A percentile compares a stretch with the other conserved stretches of the same genome.
Conservation (phyloP, 2,113 vertebrate genomes). For the Amphilophus citrinellus region DNA sequence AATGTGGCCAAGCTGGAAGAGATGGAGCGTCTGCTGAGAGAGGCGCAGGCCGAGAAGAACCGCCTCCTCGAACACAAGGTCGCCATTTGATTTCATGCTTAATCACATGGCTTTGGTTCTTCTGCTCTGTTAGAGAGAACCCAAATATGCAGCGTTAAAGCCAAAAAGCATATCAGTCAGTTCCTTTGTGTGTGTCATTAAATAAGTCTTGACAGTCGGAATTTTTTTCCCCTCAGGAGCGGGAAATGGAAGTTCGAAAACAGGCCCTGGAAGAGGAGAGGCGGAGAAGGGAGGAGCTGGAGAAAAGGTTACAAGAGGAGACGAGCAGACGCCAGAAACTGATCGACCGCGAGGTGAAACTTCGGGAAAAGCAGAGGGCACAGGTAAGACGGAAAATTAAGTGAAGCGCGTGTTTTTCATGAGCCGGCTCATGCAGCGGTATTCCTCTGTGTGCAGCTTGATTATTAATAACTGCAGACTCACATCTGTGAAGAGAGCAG, state of each 20-base stretch:
- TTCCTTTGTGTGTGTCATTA: not conserved
- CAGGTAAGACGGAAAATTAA: conserved; percentile 81
- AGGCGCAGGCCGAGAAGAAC: conserved; percentile 92
- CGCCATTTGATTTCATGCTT: not conserved
- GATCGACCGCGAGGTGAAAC: conserved; percentile 95
- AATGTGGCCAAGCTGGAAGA: conserved; percentile 94
- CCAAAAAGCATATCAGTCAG: not conserved
- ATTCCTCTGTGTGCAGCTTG: not conserved
- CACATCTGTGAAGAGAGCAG: not conserved
- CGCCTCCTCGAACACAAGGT: conserved; percentile 91
- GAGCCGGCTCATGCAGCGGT: not conserved
- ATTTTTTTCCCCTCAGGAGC: conserved; percentile 80
- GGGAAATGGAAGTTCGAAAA: conserved; percentile 92
- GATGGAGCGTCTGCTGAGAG: conserved; percentile 94
- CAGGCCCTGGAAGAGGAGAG: conserved; percentile 93
- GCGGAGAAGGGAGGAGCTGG: conserved; percentile 89
- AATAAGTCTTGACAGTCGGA: not conserved
- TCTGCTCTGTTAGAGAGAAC: not conserved
- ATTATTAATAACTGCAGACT: not conserved
- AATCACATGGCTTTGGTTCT: not conserved
- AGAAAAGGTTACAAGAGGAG: conserved; percentile 93
- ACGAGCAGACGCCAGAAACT: conserved; percentile 93
- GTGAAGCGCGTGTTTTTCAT: not conserved
- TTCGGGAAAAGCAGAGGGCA: conserved; percentile 91
- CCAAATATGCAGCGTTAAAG: not conserved